phyloP scores from a whole-genome alignment of 2,888 invertebrate species.

The Sericinus montela region DNA sequence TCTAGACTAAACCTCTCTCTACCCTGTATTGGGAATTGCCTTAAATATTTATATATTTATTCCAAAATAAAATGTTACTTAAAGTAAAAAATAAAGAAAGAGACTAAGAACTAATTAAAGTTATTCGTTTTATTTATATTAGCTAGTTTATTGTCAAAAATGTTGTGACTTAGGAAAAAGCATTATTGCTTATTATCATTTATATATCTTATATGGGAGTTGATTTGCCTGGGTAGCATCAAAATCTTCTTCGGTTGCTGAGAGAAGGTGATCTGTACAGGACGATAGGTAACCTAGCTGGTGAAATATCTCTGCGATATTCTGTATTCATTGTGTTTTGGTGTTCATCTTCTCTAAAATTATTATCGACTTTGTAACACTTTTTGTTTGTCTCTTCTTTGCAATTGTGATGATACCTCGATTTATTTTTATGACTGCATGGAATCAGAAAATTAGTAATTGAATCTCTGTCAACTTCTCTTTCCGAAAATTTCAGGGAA shows the following conservation, averaged over 20 bases:
- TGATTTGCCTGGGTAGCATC: conserved; percentile 27
- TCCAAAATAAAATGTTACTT: no score
- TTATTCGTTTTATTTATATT: no score
- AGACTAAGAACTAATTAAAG: no score
- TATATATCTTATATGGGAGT: no score
- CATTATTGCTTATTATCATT: no score
- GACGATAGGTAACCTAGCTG: conserved; percentile 22
- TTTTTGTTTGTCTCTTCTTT: conserved; percentile 23
- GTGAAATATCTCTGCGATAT: not conserved
- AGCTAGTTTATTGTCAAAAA: no score
- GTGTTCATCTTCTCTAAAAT: not conserved
- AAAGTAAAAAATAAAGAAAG: no score
- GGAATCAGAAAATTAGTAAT: conserved; percentile 33
- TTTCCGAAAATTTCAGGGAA: not conserved
- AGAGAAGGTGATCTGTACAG: conserved; percentile 20
- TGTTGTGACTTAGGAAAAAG: no score
- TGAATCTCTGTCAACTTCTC: not conserved
- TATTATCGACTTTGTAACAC: not conserved
- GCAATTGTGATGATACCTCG: conserved; percentile 50
- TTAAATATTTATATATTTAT: no score
- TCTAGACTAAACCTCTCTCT: no score
- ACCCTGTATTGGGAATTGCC: no score
- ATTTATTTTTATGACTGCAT: conserved; percentile 36
- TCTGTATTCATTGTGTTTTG: not conserved
- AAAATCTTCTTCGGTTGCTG: conserved; percentile 41